Conservation (phyloP, 2,888 invertebrate genomes). For the Cremastinae sp. region DNA sequence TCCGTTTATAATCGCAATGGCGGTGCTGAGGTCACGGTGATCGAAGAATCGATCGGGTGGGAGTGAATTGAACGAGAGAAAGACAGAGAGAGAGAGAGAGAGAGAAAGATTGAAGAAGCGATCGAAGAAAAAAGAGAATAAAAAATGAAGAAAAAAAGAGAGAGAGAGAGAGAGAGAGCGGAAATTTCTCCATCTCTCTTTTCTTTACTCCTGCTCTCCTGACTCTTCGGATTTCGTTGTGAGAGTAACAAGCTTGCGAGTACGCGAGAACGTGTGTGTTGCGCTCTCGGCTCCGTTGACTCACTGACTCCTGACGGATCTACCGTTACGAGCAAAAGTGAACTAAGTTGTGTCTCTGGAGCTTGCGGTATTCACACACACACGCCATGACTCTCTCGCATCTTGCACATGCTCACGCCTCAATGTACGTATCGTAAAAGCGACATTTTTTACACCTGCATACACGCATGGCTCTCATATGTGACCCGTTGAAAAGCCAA, state of each 20-base stretch:
- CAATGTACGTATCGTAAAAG: neutral
- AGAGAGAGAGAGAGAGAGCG: conserved; percentile 18
- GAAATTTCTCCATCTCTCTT: conserved; percentile 8
- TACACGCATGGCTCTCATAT: conserved; percentile 14
- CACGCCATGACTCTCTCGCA: conserved; percentile 35
- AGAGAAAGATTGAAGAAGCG: conserved; percentile 48
- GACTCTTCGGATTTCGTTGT: conserved; percentile 36
- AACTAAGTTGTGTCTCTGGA: conserved; percentile 78
- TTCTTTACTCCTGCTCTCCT: conserved; percentile 37
- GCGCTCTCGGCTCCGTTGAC: conserved; percentile 74
- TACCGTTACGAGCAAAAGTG: conserved; percentile 78
- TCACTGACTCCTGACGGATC: conserved; percentile 75
- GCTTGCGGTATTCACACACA: conserved; percentile 74
- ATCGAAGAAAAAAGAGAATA: conserved; percentile 28
- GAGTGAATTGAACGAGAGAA: conserved; percentile 27
- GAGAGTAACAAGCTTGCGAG: conserved; percentile 28
- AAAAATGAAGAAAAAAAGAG: conserved; percentile 13
- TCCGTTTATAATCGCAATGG: conserved; percentile 9
- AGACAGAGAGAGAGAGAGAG: conserved; percentile 7
- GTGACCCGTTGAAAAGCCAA: conserved; percentile 51
- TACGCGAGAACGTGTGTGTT: conserved; percentile 16
- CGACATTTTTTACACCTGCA: conserved; percentile 10
- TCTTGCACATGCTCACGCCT: neutral
- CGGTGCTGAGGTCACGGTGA: conserved; percentile 48
- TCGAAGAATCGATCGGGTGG: conserved; percentile 47